Conservation (phyloP, 2,888 invertebrate species). For the Xestobium rufovillosum region DNA sequence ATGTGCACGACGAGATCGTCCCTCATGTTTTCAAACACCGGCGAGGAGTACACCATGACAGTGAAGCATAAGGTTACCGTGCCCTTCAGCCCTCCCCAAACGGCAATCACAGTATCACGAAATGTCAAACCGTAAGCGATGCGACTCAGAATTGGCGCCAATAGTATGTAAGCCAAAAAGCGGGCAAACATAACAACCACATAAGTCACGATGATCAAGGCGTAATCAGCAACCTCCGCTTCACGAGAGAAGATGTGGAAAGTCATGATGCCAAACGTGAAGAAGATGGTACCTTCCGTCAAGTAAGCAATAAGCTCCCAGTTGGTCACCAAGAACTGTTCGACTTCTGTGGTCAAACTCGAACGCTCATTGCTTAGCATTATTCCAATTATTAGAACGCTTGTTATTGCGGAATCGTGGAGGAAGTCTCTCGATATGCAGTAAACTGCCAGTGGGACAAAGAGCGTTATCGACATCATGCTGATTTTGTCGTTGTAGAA, state of each 20-base stretch:
- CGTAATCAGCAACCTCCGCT: not conserved
- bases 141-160: constrained; percentile 2
- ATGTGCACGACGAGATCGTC: constrained; percentile 50
- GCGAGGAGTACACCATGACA: constrained; percentile 47
- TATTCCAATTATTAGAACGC: constrained; percentile 54
- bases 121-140: constrained; percentile 54
- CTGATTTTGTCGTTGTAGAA: not conserved
- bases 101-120: constrained; percentile 51
- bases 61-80: constrained; percentile 53
- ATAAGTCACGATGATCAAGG: not conserved
- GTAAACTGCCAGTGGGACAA: not conserved
- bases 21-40: constrained; percentile 37
- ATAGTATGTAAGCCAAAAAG: not conserved
- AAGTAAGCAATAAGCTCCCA: constrained; percentile 45
- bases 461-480: not conserved
- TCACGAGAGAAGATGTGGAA: not conserved
- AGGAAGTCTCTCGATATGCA: constrained; percentile 20
- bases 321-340: constrained; percentile 43
- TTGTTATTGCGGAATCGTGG: constrained; percentile 50
- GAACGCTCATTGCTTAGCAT: constrained; percentile 49
- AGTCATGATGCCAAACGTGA: not conserved
- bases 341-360: constrained; percentile 44
- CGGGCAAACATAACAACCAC: not conserved
- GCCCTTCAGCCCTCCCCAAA: constrained; percentile 57
- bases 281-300: not conserved